phyloP scores from a whole-genome alignment of 2,888 invertebrate genomes.

The Mesoligia furuncula region DNA sequence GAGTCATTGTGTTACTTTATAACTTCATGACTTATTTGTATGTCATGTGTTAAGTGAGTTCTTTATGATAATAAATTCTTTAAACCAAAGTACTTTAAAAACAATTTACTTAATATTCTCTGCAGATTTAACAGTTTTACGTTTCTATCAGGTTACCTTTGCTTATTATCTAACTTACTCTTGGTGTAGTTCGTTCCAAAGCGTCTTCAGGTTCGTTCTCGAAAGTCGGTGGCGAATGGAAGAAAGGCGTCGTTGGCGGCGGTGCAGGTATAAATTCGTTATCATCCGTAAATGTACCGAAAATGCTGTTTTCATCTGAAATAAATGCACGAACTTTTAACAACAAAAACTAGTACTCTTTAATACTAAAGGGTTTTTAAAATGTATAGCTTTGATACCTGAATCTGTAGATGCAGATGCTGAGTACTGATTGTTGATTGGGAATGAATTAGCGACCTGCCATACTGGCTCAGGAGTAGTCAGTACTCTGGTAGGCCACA shows the following conservation, averaged over 20 bases:
- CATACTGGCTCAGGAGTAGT: constrained; percentile 76
- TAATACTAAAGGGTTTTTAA: not conserved
- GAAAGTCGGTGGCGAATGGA: constrained; percentile 61
- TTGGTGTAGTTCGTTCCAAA: constrained; percentile 73
- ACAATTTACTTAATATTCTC: not conserved
- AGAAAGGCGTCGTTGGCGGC: constrained; percentile 61
- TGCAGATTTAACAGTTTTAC: not conserved
- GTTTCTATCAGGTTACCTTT: not conserved
- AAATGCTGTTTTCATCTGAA: constrained; percentile 87
- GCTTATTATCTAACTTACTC: constrained; percentile 68
- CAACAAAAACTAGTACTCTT: constrained; percentile 40
- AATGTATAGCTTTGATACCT: constrained; percentile 72
- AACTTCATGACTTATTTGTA: too few relatives aligned
- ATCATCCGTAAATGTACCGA: constrained; percentile 81
- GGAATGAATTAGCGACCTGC: constrained; percentile 71
- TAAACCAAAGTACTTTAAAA: not conserved
- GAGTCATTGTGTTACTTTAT: too few relatives aligned
- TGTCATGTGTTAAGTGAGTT: too few relatives aligned
- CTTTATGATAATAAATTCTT: too few relatives aligned
- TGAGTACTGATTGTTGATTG: constrained; percentile 71
- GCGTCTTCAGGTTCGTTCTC: constrained; percentile 64
- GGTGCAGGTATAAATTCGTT: constrained; percentile 74
- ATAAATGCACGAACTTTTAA: constrained; percentile 44
- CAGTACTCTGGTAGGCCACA: constrained; percentile 73
- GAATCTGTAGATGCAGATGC: constrained; percentile 80